These are phyloP conservation scores for Enteromius radiatus DNA, from an alignment of 2,797 vertebrate species.

Conservation along the genomic window DNA sequence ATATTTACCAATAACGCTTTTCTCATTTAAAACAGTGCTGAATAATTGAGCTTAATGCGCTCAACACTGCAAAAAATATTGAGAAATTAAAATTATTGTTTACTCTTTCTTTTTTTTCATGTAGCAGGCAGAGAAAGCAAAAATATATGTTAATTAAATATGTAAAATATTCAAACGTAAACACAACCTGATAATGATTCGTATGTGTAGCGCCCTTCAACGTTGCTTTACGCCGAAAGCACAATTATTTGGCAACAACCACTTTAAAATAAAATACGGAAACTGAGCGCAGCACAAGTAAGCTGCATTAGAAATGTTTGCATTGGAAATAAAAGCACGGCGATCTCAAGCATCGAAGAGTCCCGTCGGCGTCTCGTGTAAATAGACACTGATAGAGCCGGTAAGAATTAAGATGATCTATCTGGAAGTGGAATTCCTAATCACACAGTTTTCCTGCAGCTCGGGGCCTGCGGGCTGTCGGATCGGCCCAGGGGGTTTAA, in stretches of 20 bases:
- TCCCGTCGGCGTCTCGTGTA: slow-evolving; percentile 22
- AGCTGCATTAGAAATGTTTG: neutral
- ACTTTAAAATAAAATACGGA: neutral
- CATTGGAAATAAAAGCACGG: neutral
- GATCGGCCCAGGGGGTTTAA: slow-evolving; percentile 76
- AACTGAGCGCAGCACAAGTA: neutral
- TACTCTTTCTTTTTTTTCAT: neutral
- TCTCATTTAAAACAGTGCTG: neutral
- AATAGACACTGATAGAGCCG: slow-evolving; percentile 58
- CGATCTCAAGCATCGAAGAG: neutral
- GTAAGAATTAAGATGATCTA: slow-evolving; percentile 65
- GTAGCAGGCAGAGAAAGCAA: neutral
- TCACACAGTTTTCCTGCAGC: slow-evolving; percentile 71
- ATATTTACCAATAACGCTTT: neutral
- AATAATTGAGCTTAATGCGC: neutral
- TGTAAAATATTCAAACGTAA: neutral
- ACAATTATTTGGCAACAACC: neutral
- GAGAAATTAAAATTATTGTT: neutral
- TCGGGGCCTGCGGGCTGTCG: slow-evolving; percentile 76
- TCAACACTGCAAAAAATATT: neutral
- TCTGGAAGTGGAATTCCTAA: slow-evolving; percentile 71
- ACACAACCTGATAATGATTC: neutral
- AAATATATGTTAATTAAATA: neutral
- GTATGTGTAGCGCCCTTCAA: neutral
- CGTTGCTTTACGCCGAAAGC: neutral